Evolutionary conservation across 2,113 vertebrate species (phyloP).

Genomic region (Leucopsar rothschildi): DNA sequence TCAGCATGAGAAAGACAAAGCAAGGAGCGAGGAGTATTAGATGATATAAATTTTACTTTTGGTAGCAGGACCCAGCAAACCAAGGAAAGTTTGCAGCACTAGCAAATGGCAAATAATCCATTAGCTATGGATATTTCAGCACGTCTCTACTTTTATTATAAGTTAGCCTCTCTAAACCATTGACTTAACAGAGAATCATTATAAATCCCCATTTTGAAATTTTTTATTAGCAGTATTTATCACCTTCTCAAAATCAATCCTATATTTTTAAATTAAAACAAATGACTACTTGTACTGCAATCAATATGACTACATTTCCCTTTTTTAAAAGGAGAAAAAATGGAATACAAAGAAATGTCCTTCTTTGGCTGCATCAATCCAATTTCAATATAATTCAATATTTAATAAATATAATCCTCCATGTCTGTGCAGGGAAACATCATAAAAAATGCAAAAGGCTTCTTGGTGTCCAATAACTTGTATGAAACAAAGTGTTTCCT

Average conservation of each 20-base stretch:
- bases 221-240: constrained; percentile 76
- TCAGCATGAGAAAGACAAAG: background rate
- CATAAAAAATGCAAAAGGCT: constrained; percentile 71
- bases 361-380: constrained; percentile 68
- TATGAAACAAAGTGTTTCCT: constrained; percentile 45
- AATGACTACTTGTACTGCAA: constrained; percentile 66
- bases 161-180: constrained; percentile 44
- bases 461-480: constrained; percentile 56
- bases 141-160: constrained; percentile 41
- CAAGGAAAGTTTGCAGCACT: background rate
- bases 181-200: constrained; percentile 59
- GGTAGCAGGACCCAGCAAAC: background rate
- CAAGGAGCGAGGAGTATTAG: background rate
- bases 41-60: background rate
- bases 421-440: constrained; percentile 62
- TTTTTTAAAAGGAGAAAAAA: constrained; percentile 61
- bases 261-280: constrained; percentile 78
- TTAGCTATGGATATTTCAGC: constrained; percentile 27
- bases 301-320: constrained; percentile 71
- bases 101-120: constrained; percentile 35
- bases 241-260: constrained; percentile 76
- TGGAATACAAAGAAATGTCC: constrained; percentile 62
- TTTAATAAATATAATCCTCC: constrained; percentile 75
- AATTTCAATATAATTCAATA: constrained; percentile 74
- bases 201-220: constrained; percentile 60